A percentile compares a stretch with the other conserved stretches of the same genome.
Conservation (phyloP, 2,113 vertebrate genomes). For the Cettia cetti region DNA sequence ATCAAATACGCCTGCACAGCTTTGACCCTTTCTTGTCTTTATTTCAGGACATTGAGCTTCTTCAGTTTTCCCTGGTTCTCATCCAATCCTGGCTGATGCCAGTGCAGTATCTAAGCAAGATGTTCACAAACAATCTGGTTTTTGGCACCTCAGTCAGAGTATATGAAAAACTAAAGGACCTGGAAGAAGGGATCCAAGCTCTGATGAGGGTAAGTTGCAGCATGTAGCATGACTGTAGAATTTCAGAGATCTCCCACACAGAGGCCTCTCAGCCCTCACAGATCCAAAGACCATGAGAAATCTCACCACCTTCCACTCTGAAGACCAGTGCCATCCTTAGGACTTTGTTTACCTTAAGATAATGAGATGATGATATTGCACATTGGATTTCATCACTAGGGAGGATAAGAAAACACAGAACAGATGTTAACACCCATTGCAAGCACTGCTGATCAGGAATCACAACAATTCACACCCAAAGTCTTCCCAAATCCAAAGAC, state of each 20-base stretch:
- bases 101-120: constrained; percentile 71
- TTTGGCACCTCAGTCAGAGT: constrained; percentile 79
- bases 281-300: background rate
- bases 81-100: constrained; percentile 84
- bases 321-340: background rate
- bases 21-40: background rate
- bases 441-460: background rate
- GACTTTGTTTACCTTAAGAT: background rate
- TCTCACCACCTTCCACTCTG: background rate
- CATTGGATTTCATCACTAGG: background rate
- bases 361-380: background rate
- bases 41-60: constrained; percentile 79
- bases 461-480: background rate
- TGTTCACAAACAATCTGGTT: constrained; percentile 78
- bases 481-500: background rate
- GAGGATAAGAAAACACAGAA: background rate
- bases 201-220: constrained; percentile 81
- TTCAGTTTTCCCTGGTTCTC: constrained; percentile 79
- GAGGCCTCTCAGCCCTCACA: accelerated
- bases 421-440: background rate
- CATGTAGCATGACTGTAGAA: background rate
- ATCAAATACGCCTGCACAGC: background rate
- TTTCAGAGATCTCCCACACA: background rate
- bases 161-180: constrained; percentile 81
- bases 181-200: constrained; percentile 81